phyloP scores from a whole-genome alignment of 2,888 invertebrate species.

The Spodoptera littoralis region DNA sequence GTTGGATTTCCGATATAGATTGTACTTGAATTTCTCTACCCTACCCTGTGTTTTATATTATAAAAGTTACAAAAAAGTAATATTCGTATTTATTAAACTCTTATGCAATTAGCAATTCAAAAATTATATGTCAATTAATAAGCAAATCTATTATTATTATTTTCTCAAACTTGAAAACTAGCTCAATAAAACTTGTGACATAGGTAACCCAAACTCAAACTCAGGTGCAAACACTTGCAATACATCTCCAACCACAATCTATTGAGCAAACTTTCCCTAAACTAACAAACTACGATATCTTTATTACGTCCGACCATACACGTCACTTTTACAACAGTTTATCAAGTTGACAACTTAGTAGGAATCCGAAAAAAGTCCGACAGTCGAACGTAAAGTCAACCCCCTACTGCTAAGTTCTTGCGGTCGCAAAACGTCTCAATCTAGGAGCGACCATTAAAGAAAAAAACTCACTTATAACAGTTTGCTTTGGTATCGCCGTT shows the following conservation, averaged over 20 bases:
- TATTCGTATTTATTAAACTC: too few species aligned
- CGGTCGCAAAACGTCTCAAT: constrained; percentile 86
- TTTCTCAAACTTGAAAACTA: too few species aligned
- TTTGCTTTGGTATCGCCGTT: constrained; percentile 68
- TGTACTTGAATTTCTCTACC: too few species aligned
- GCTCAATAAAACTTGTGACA: too few species aligned
- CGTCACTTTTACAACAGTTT: constrained; percentile 62
- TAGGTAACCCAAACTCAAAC: not conserved
- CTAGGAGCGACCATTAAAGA: constrained; percentile 62
- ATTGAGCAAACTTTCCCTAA: constrained; percentile 43
- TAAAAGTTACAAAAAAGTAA: too few species aligned
- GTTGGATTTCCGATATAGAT: too few species aligned
- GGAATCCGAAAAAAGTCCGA: constrained; percentile 72
- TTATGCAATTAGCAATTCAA: too few species aligned
- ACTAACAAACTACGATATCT: constrained; percentile 48
- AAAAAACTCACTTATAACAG: constrained; percentile 71
- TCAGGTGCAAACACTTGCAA: constrained; percentile 11
- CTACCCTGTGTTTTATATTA: too few species aligned
- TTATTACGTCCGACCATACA: constrained; percentile 56
- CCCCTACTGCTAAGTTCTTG: constrained; percentile 83
- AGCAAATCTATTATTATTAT: too few species aligned
- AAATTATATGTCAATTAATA: too few species aligned
- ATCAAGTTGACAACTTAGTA: constrained; percentile 79
- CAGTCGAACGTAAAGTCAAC: constrained; percentile 68
- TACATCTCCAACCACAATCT: constrained; percentile 20